Evolutionary conservation across 2,888 invertebrate genomes (phyloP), one percentile per base, ranked within the genome.

Genomic region (Hipparchia sbordonii): DNA sequence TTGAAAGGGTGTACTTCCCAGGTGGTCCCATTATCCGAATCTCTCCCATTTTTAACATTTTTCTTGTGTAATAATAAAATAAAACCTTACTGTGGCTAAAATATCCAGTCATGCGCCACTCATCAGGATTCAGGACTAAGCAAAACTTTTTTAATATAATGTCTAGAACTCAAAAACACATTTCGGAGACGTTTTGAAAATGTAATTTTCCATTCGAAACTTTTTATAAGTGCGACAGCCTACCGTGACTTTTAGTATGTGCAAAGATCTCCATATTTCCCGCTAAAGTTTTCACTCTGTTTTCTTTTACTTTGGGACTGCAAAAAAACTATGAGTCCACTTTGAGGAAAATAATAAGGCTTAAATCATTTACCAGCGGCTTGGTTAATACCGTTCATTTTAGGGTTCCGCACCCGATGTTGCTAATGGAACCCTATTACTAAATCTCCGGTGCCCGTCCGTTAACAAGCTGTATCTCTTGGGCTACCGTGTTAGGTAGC

Each of bases 311-410:
- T 62, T 63, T 72, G 39, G 48, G 52, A 72, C 61, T 68, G 71
- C 69, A 70, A 73, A 75, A 72, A 75, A 75, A 73, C 67, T 70
- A 70, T 72, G 57, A 63, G 56, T 67, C 54, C 48, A 67, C 45
- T 63, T 39, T 39, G n/a, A 51, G 54, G 62, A 73, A 39, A 74
- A 67, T 71, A 71, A 51, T 72, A 75, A 72, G 67, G 72, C 66
- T 3, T 1, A 23, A 9, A 1, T 48, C 12, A 51, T n/a, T 48
- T 62, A 6, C 6, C n/a, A n/a, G n/a, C 13, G 8, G 46, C 45
- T 0, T 12, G 10, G 8, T n/a, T n/a, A n/a, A 3, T 52, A 52
- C 10, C 12, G 12, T 52, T 12, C 52, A 12, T 8, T 54, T 48
- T 48, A 48, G 39, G 39, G 39, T 39, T 39, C 39, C 39, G 39